A percentile compares a stretch with the other conserved stretches of the same genome.
Conservation (phyloP, 92 coral and sea anemone genomes). For the Nematostella vectensis region DNA sequence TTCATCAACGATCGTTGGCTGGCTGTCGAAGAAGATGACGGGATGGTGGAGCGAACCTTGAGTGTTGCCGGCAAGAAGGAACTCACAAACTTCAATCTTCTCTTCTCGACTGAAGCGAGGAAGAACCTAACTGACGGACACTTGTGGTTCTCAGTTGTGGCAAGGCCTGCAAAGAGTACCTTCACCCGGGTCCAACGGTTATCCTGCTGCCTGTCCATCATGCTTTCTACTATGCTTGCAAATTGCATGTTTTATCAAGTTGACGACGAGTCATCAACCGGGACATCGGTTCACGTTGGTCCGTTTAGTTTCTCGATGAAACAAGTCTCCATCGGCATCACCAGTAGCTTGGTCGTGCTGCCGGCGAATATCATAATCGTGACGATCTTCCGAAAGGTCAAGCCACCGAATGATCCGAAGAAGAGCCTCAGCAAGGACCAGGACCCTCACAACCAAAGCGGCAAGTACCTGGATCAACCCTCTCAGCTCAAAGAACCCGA, state of each 20-base stretch:
- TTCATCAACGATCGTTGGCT: constrained; percentile 96
- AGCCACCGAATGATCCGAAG: constrained; percentile 51
- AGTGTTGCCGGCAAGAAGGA: constrained; percentile 76
- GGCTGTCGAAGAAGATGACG: constrained; percentile 95
- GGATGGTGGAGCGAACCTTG: constrained; percentile 62
- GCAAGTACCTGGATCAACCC: constrained; percentile 39
- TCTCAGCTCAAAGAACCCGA: constrained; percentile 12
- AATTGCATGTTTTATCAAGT: constrained; percentile 95
- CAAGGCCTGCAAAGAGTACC: constrained; percentile 85
- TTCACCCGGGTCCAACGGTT: constrained; percentile 94
- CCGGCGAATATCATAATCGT: constrained; percentile 82
- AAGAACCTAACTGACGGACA: constrained; percentile 88
- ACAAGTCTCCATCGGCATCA: constrained; percentile 84
- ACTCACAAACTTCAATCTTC: constrained; percentile 81
- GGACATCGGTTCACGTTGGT: constrained; percentile 80
- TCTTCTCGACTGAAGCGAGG: constrained; percentile 93
- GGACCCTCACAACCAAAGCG: constrained; percentile 56
- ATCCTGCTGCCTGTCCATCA: constrained; percentile 79
- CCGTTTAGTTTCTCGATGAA: constrained; percentile 86
- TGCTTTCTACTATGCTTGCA: constrained; percentile 88
- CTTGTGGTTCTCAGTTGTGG: constrained; percentile 87
- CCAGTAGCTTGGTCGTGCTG: constrained; percentile 88
- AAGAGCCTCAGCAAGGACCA: constrained; percentile 29
- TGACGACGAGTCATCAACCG: constrained; percentile 71
- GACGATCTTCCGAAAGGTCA: constrained; percentile 78